Base-by-base conservation (phyloP, 2,888 invertebrate genomes). In the Eremobia ochroleuca region DNA sequence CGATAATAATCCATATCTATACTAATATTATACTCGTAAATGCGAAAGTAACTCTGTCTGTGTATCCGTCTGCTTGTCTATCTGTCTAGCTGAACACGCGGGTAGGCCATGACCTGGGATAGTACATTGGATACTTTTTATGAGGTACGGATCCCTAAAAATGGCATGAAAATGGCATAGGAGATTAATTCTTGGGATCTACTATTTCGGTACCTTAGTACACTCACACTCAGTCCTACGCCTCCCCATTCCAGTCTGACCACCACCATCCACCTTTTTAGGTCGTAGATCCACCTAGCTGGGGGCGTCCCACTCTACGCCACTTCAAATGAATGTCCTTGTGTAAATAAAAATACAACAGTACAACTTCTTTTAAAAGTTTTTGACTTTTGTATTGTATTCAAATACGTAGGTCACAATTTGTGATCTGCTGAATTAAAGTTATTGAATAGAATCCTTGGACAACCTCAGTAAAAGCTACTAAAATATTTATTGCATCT, bases 341-440 rank as follows among this genome's bases (percentile, higher is more conserved):
- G 31, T 62, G 13, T 49, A 74, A 37, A 31, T 37, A 28, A 28
- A 69, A 69, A 49, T 11, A 25, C 9, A 28, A 69, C 21, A 8
- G 2, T 49, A 15, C 1, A n/a, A n/a, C 4, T 18, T 21, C 4
- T 43, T 31, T 55, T 40, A 31, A 52, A 37, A 43, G 25, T 18
- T n/a, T n/a, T n/a, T n/a, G n/a, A 59, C 59, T 21, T 59, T 49
- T 72, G 5, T 4, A 64, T 49, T 65, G 46, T 52, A 37, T 65
- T 66, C 37, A 28, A 58, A 58, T 67, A 66, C 4, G 31, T 46
- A 21, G 8, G 31, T 66, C 25, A 25, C 8, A 9, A n/a, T n/a
- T 13, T 28, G 28, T 28, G 37, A 66, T 15, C 13, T 40, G 21
- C 31, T 59, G 3, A 21, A 69, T 28, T 21, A 28, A 28, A 25